A percentile compares a stretch with the other conserved stretches of the same genome.
These are phyloP conservation scores for Cylindroiulus punctatus DNA, from an alignment of 2,888 invertebrate species.

Conservation along the genomic window DNA sequence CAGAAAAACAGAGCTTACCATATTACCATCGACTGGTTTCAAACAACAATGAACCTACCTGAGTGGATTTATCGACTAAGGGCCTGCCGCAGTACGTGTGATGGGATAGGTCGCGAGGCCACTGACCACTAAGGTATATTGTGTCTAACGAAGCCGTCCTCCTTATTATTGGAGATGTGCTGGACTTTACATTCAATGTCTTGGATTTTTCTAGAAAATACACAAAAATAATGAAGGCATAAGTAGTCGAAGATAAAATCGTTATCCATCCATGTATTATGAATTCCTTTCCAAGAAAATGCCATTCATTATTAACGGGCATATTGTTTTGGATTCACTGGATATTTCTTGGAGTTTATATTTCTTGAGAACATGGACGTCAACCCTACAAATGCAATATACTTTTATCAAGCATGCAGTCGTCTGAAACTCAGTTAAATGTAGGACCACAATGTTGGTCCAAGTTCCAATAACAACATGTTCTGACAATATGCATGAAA, in stretches of 20 bases:
- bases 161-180: constrained; percentile 48
- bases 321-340: too few species aligned
- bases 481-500: too few species aligned
- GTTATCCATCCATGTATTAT: too few species aligned
- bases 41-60: constrained; percentile 69
- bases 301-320: too few species aligned
- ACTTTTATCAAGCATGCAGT: too few species aligned
- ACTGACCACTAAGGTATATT: constrained; percentile 80
- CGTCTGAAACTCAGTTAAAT: too few species aligned
- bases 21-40: background rate
- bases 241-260: background rate
- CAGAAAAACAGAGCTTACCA: constrained; percentile 50
- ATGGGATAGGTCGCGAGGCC: constrained; percentile 75
- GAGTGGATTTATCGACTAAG: constrained; percentile 81
- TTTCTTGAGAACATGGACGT: too few species aligned
- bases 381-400: too few species aligned
- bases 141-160: constrained; percentile 83
- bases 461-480: too few species aligned
- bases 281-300: too few species aligned
- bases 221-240: background rate
- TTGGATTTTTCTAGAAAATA: constrained; percentile 56
- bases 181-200: constrained; percentile 53
- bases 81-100: constrained; percentile 76
- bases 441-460: too few species aligned
- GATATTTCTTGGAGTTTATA: too few species aligned